Evolutionary conservation across 2,113 vertebrate genomes (phyloP), one percentile per base, ranked within the genome.

Genomic region (Equus quagga): DNA sequence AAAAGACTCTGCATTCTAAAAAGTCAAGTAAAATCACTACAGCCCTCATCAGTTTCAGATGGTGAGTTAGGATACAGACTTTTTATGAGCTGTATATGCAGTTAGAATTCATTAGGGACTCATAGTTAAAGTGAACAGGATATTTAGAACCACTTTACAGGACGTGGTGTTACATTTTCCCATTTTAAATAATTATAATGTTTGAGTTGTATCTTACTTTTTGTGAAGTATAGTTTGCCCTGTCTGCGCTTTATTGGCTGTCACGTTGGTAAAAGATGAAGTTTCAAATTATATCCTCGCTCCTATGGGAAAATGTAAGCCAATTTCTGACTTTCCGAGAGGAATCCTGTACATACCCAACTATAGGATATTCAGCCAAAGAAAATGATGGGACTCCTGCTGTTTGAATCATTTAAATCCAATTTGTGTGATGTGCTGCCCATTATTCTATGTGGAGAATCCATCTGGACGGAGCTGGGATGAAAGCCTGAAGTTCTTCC

Each of bases 261-360:
- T 92, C 96, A 95, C 64, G 67, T 21, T 91, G 58, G 76, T 92
- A 82, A 92, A 93, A 86, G 62, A 93, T 23, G 54, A 86, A 96
- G 92, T 67, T 94, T 89, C 90, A 96, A 96, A 92, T 97, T 88
- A 89, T 36, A 96, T 51, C 15, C n/a, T 44, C 86, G 26, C 73
- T 91, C n/a, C 86, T 69, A 36, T 58, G 75, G 80, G 89, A 95
- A 91, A 95, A 90, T 24, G 89, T 14, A 96, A 97, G 92, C 89
- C 75, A 97, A 93, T 87, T 83, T 96, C 93, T 72, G 92, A 93
- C 84, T 90, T 81, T 85, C 76, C 60, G 85, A 81, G 76, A 97
- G 78, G 92, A 96, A 91, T 81, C 82, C 41, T 72, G 33, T 41
- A 58, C 60, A 94, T 44, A 92, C 81, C 93, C 90, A 89, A 90